Conservation (phyloP, 2,797 vertebrate species). For the Phoxinus dragarum region DNA sequence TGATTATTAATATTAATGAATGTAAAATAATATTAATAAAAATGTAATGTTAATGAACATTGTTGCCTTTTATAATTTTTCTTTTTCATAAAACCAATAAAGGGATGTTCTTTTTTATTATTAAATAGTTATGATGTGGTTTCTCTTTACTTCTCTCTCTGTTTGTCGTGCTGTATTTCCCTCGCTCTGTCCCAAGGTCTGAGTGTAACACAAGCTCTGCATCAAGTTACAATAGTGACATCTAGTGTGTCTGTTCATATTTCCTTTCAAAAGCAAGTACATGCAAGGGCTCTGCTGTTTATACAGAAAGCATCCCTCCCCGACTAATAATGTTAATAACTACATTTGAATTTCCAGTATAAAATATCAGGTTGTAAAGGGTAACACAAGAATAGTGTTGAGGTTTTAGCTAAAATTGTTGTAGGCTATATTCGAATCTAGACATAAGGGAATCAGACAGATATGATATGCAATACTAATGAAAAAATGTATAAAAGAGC, state of each 20-base stretch:
- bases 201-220: slow-evolving; percentile 61
- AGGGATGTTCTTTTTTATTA: no score
- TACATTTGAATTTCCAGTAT: background rate
- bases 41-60: background rate
- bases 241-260: slow-evolving; percentile 87
- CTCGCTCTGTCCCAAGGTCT: background rate
- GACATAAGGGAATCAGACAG: no score
- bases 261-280: slow-evolving; percentile 21
- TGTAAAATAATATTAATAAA: background rate
- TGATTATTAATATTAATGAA: slow-evolving; percentile 1
- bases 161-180: slow-evolving; percentile 14
- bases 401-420: background rate
- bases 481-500: background rate
- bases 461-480: background rate
- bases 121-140: background rate
- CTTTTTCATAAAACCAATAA: background rate
- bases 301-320: background rate
- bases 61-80: background rate
- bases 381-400: background rate
- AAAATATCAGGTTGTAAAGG: background rate
- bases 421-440: background rate
- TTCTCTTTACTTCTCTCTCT: background rate
- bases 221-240: slow-evolving; percentile 94
- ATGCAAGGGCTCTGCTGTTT: background rate
- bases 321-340: background rate